phyloP scores from a whole-genome alignment of 1,140 invertebrate genomes.

The Drosophila kurseongensis region DNA sequence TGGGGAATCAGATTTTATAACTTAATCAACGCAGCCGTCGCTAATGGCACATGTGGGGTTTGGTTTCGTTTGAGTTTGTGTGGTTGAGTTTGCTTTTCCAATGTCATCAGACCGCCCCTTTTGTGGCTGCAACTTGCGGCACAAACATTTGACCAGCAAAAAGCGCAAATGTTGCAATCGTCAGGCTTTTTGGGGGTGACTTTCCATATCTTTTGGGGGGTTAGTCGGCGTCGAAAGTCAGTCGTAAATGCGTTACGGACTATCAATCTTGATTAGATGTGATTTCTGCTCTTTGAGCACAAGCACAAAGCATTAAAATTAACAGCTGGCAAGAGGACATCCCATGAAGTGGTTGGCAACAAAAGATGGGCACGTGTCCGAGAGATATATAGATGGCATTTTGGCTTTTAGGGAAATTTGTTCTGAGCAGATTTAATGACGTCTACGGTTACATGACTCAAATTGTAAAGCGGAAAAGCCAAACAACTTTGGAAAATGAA shows the following conservation, averaged over 20 bases:
- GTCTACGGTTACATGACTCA: slow-evolving; percentile 68
- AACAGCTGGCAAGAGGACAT: slow-evolving; percentile 45
- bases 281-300: slow-evolving; percentile 64
- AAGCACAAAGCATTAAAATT: slow-evolving; percentile 66
- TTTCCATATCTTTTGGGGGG: slow-evolving; percentile 14
- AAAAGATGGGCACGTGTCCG: slow-evolving; percentile 67
- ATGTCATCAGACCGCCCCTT: slow-evolving; percentile 47
- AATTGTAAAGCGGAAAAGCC: slow-evolving; percentile 53
- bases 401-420: slow-evolving; percentile 54
- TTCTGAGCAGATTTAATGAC: slow-evolving; percentile 57
- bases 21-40: slow-evolving; percentile 78
- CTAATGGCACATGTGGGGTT: slow-evolving; percentile 77
- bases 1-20: slow-evolving; percentile 71
- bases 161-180: slow-evolving; percentile 64
- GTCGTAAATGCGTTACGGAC: slow-evolving; percentile 76
- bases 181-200: slow-evolving; percentile 27
- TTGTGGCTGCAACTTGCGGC: slow-evolving; percentile 69
- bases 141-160: slow-evolving; percentile 76
- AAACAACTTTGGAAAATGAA: slow-evolving; percentile 81
- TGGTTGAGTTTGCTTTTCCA: slow-evolving; percentile 16
- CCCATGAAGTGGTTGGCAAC: slow-evolving; percentile 32
- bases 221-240: slow-evolving; percentile 62
- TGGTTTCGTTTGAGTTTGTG: slow-evolving; percentile 14
- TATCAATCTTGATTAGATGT: slow-evolving; percentile 84
- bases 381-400: slow-evolving; percentile 14